Percentiles rank a stretch among this genome's conserved stretches.
Conservation (phyloP, 1,140 invertebrate species). For the Zaprionus kolodkinae region DNA sequence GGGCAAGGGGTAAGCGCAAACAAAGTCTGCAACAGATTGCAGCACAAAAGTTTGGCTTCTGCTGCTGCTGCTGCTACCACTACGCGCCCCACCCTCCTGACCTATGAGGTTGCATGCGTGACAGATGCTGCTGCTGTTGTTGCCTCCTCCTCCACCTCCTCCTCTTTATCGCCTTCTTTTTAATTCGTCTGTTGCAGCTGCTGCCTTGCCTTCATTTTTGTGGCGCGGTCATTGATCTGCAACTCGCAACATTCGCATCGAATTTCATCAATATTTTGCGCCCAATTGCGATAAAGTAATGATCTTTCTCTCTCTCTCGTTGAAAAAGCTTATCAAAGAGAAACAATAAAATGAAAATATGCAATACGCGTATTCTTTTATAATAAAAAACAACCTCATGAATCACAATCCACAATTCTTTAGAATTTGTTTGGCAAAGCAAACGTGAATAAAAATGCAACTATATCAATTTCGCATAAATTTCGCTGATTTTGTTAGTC, state of each 20-base stretch:
- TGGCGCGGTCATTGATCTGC: slow-evolving; percentile 63
- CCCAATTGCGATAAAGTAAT: slow-evolving; percentile 6
- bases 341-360: background rate
- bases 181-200: background rate
- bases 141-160: background rate
- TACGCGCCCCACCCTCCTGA: background rate
- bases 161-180: background rate
- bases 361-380: background rate
- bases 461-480: slow-evolving; percentile 10
- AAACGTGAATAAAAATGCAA: background rate
- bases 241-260: slow-evolving; percentile 10
- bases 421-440: background rate
- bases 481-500: slow-evolving; percentile 2
- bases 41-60: slow-evolving; percentile 58
- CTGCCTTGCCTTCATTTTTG: slow-evolving; percentile 26
- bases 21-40: slow-evolving; percentile 69
- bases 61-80: background rate
- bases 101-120: slow-evolving; percentile 40
- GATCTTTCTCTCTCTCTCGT: background rate
- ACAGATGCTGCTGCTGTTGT: slow-evolving; percentile 52
- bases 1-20: slow-evolving; percentile 4
- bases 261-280: slow-evolving; percentile 11
- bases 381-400: background rate
- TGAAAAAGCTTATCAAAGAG: background rate
- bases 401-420: background rate